These are phyloP conservation scores for Clarias macrocephalus DNA, from an alignment of 2,113 vertebrate genomes.

Conservation along the genomic window DNA sequence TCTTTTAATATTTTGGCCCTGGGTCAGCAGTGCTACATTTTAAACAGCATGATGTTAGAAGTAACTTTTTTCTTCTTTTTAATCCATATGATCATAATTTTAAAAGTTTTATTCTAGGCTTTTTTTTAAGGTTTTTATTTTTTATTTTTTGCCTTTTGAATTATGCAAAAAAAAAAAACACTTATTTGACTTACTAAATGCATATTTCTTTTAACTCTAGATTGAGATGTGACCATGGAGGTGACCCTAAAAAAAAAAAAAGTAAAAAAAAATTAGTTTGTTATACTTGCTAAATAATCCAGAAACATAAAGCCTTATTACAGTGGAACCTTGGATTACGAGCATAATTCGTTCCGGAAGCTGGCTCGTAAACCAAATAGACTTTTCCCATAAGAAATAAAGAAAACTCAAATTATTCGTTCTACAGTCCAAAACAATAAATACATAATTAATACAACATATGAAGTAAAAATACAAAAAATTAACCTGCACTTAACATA, in stretches of 20 bases:
- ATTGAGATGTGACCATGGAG: background rate
- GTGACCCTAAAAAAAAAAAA: no score
- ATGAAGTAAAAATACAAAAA: no score
- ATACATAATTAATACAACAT: no score
- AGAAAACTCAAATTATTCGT: no score
- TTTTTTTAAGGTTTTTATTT: background rate
- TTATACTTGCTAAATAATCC: background rate
- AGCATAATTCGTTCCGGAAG: no score
- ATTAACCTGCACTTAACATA: no score
- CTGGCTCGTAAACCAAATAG: no score
- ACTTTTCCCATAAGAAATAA: no score
- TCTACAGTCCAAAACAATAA: no score
- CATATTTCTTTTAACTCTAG: background rate
- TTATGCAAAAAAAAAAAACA: background rate
- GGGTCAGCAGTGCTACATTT: background rate
- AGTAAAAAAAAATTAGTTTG: no score
- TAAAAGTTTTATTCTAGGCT: background rate
- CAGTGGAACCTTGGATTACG: no score
- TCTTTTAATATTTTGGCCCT: slow-evolving; percentile 19
- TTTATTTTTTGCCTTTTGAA: background rate
- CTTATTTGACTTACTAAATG: background rate
- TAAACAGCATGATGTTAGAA: background rate
- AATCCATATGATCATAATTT: background rate
- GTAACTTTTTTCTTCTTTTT: background rate
- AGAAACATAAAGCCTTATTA: background rate